Base-by-base conservation (phyloP, 1,140 invertebrate genomes). In the Helicoverpa zea region DNA sequence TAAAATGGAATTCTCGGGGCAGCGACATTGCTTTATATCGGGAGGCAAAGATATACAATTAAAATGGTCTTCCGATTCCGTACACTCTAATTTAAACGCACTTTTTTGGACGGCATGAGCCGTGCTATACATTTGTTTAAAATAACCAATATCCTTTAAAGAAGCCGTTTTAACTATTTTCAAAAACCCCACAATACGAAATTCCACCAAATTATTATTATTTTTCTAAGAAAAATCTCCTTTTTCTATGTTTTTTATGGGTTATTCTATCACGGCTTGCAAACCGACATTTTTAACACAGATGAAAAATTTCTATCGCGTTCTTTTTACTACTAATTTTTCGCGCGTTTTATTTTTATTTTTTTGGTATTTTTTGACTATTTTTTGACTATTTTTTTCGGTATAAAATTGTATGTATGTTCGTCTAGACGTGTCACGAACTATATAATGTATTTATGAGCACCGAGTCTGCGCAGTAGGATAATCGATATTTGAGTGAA, bases 21-120 rank as follows among this genome's bases (percentile, higher is more conserved):
- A 94, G 72, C 23, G 91, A 93, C 93, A 93, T 94, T 29, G 23
- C 64, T 63, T 30, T 23, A 93, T 93, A 63, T 93, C 92, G 2
- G 93, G 93, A 3, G 93, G 92, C 5, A 86, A 79, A 30, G 86
- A 84, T 72, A 90, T 85, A 61, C 82, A 84, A 51, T 81, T 87
- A 88, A 91, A 89, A 61, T 93, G 89, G 35, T 94, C 90, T 70
- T 94, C 93, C 5, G 93, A 91, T 83, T 94, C 93, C 79, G 93
- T 94, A 1, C 91, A 94, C 76, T 89, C 87, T 64, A 77, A 83
- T 80, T 85, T 90, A 16, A 86, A 80, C 43, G 83, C 81, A 64
- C 80, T 81, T 84, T 83, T 86, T 63, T 81, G 81, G 72, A 92
- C 90, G 91, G 91, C 90, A 84, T 85, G 23, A 80, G 90, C 91